Evolutionary conservation across 2,113 vertebrate species (phyloP), one percentile per base, ranked within the genome.

Genomic region (Elephantulus edwardii): DNA sequence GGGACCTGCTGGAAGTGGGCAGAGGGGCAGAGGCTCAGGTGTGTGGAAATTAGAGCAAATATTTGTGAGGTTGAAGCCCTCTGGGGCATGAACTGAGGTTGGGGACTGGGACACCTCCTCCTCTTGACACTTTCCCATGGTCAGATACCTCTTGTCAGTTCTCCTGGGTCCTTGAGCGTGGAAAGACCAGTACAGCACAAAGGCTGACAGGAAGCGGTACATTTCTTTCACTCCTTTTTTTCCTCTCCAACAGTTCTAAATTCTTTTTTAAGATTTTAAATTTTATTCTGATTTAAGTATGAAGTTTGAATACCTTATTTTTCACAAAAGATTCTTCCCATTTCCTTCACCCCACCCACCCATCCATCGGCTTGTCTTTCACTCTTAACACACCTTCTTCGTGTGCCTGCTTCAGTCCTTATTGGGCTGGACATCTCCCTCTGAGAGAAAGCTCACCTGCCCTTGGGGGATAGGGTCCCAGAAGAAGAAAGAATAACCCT

Each of bases 391-490:
- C 0, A 0, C 0, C 35, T 11, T 77, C 72, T 68, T 66, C 46
- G 11, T n/a, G 2, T 0, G 28, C n/a, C 8, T 24, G 54, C 33
- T 38, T 81, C 0, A 0, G 24, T 52, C 35, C 26, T 12, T 1
- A 5, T 13, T 44, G 78, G 72, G 46, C 20, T 0, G 35, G 19
- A 30, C 1, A 2, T 64, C 66, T 76, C 46, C 66, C 52, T 64
- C 30, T 26, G 28, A 66, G 0, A 33, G 46, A 40, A 7, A 5
- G 0, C 44, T 42, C 28, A 4, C 44, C 44, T 50, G 5, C 44
- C 40, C 22, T n/a, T 46, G 50, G 58, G 50, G 30, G 20, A 44
- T n/a, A 33, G 83, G 62, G 80, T 17, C 35, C 77, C 6, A 1
- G 14, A n/a, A 80, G 52, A 66, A 12, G 38, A 38, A 22, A 48